Base-by-base conservation (phyloP, 2,113 vertebrate genomes). In the Gadus chalcogrammus region DNA sequence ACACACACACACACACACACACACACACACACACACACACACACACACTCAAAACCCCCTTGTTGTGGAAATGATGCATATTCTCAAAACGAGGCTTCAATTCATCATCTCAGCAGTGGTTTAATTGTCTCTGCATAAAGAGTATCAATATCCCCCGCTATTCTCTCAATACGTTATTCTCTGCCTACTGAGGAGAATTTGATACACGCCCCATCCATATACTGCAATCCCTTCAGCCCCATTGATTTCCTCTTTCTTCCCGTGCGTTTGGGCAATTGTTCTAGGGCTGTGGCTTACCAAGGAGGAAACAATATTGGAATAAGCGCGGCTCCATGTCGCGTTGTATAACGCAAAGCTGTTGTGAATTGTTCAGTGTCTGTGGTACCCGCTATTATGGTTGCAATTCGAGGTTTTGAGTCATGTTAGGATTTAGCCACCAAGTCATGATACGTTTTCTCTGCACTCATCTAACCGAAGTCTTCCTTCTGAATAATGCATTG, bases 201-300 rank as follows among this genome's bases (percentile, higher is more conserved):
- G 76, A 86, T 73, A 80, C 15, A 65, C 67, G 38, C 66, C 55
- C 59, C 69, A 75, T 85, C 76, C 75, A 73, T 85, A 79, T 68
- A 65, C 60, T 74, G 70, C 73, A 70, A 48, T 83, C 74, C 66
- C 72, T 82, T 53, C 71, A 64, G 60, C 68, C 55, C 0, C 77
- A 85, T 87, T 69, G 83, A 85, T 81, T 81, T 28, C 55, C 61
- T 68, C 56, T 85, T 82, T 81, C 68, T 82, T 62, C 69, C 70
- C 80, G 61, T 67, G 53, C 31, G 31, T 35, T 35, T 5, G 53
- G 6, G 70, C 65, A 3, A 6, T 58, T 53, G 73, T 15, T 52
- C 68, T 73, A 20, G 27, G 62, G 20, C 75, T 83, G 79, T 77
- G 20, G 69, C 69, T 71, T 69, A 74, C 83, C 76, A 17, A 64